Conservation (phyloP, 2,797 vertebrate species). For the Melanotaenia trifasciata region DNA sequence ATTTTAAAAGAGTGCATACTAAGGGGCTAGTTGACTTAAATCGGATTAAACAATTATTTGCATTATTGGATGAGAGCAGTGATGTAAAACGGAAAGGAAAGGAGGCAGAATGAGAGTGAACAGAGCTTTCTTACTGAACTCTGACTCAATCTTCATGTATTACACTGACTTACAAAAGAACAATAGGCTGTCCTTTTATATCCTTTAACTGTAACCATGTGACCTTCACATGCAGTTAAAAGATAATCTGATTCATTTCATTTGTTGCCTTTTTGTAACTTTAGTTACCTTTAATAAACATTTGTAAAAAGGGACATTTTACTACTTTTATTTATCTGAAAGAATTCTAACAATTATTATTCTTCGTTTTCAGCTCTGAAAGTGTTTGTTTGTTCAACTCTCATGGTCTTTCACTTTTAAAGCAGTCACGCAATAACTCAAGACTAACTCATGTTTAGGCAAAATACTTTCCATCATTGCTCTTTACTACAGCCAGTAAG, state of each 20-base stretch:
- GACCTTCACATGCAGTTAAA: neutral
- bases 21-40: no score
- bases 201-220: neutral
- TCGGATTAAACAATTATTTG: no score
- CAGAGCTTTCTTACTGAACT: no score
- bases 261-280: neutral
- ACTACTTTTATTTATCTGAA: neutral
- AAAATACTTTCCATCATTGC: conserved; percentile 4
- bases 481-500: neutral
- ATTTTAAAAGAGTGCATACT: no score
- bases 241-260: neutral
- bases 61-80: no score
- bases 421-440: neutral
- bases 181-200: neutral
- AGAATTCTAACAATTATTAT: neutral
- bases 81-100: neutral
- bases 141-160: no score
- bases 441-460: neutral
- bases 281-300: no score
- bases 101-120: neutral
- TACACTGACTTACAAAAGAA: neutral
- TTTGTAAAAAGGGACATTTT: neutral
- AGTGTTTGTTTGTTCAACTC: neutral
- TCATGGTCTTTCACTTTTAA: conserved; percentile 9
- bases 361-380: neutral